These are phyloP conservation scores for Echinometra lucunter DNA, from an alignment of 53 echinoderm and acorn worm genomes.

Conservation along the genomic window DNA sequence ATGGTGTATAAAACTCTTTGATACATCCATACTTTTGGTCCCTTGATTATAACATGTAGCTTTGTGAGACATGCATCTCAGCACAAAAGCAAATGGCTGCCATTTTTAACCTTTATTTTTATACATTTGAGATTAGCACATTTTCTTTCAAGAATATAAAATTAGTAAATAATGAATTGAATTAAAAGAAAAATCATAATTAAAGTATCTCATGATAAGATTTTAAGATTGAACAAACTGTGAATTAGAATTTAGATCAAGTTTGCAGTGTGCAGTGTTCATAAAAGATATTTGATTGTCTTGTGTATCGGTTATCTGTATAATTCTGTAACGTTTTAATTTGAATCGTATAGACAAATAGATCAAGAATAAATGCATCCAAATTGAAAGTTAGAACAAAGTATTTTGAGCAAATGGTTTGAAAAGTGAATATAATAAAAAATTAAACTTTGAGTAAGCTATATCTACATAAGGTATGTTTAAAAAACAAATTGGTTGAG, in stretches of 20 bases:
- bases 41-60: neutral
- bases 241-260: neutral
- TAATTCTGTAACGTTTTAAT: neutral
- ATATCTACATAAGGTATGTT: neutral
- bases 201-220: neutral
- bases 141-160: neutral
- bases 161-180: too few relatives aligned
- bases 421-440: neutral
- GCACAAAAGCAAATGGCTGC: slow-evolving; percentile 31
- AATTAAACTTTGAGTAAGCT: neutral
- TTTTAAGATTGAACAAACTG: neutral
- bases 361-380: neutral
- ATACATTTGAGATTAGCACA: neutral
- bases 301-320: neutral
- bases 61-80: neutral
- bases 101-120: neutral
- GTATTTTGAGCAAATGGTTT: neutral
- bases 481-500: neutral
- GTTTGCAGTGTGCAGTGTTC: slow-evolving; percentile 5
- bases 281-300: neutral
- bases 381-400: neutral
- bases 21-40: neutral
- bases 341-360: neutral
- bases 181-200: too few relatives aligned
- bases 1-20: neutral